Evolutionary conservation across 2,113 vertebrate species (phyloP), one percentile per base, ranked within the genome.

Genomic region (Mus pahari): DNA sequence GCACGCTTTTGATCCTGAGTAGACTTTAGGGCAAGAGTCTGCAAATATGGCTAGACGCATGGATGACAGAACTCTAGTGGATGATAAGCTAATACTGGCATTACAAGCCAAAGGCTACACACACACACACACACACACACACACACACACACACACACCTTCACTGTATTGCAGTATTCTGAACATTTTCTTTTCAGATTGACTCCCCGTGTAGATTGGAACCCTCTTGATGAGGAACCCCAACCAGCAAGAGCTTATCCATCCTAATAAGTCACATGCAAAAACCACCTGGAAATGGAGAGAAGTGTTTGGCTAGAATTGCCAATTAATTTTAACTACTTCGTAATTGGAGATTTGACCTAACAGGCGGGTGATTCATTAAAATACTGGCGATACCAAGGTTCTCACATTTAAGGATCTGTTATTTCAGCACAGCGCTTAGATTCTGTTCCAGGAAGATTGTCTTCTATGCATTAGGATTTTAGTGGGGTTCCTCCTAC

Each of bases 271-370:
- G 31, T 50, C n/a, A 81, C 39, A 36, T 36, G 39, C 39, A 81
- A 91, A 91, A 91, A 55, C 68, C 88, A 36, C 9, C 1, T 68
- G 89, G 86, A 94, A 60, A 92, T 0, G 0, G 36, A 87, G 71
- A 89, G 90, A 66, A 81, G 53, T n/a, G 53, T 84, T 19, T 89
- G 92, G 77, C 88, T 77, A 48, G 81, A 74, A 78, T 36, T 42
- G 62, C 82, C 91, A 14, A 36, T 77, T 84, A 74, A 70, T 39
- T 86, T 70, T 89, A 68, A 92, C 82, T 68, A 31, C 81, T 60
- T 12, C 24, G 68, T 84, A n/a, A 71, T 68, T 86, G 66, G 92
- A 96, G 48, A 89, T 50, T 90, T 89, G 87, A 77, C 64, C 50
- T 45, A 24, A 86, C n/a, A n/a, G 82, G 62, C 87, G 5, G 50